phyloP scores from a whole-genome alignment of 2,888 invertebrate species.

The Plagodis dolabraria region DNA sequence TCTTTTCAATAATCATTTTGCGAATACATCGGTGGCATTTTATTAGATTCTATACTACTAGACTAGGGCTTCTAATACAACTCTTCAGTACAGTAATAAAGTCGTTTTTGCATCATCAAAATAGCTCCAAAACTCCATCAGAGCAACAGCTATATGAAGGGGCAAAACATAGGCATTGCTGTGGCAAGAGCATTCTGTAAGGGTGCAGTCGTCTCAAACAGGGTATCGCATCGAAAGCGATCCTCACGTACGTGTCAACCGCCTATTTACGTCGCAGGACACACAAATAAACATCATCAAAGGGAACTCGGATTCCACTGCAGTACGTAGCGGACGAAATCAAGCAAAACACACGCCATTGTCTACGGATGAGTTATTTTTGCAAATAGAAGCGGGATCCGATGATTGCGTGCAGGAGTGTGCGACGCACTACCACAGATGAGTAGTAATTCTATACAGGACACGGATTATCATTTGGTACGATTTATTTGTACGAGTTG shows the following conservation, averaged over 20 bases:
- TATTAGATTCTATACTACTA: too few relatives aligned
- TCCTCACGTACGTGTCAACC: constrained; percentile 73
- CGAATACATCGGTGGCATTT: too few relatives aligned
- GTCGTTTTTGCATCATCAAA: too few relatives aligned
- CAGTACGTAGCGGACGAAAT: constrained; percentile 53
- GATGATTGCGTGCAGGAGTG: constrained; percentile 28
- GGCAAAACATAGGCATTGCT: neutral
- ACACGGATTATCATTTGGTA: constrained; percentile 9
- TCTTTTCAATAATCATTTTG: too few relatives aligned
- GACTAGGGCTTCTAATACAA: too few relatives aligned
- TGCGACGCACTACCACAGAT: constrained; percentile 6
- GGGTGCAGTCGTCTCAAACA: constrained; percentile 8
- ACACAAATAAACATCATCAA: constrained; percentile 84
- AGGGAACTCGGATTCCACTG: constrained; percentile 74
- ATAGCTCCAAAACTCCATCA: too few relatives aligned
- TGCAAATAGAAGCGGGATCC: constrained; percentile 69
- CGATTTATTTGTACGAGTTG: constrained; percentile 9
- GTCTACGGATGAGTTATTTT: constrained; percentile 81
- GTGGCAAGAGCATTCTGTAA: neutral
- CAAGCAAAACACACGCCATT: constrained; percentile 79
- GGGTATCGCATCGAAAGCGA: constrained; percentile 28
- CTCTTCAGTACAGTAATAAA: too few relatives aligned
- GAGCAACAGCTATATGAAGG: too few relatives aligned
- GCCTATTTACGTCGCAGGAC: constrained; percentile 83
- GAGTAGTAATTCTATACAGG: neutral